Conservation (phyloP, 2,797 vertebrate species). For the Rhinophrynus dorsalis region DNA sequence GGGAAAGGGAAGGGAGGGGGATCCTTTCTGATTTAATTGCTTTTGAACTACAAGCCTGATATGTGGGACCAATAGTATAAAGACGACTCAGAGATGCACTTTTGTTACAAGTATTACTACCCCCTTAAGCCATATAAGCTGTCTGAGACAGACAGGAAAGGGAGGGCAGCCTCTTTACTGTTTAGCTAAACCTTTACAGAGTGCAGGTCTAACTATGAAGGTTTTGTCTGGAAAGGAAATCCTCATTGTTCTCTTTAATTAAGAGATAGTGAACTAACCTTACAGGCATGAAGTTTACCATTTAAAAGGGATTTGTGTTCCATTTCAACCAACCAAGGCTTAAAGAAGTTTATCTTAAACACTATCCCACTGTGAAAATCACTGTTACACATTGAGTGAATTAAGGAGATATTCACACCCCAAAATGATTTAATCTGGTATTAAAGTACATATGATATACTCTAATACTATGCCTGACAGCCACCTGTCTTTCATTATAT, state of each 20-base stretch:
- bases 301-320: constrained; percentile 27
- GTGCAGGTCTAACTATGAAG: constrained; percentile 23
- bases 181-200: constrained; percentile 28
- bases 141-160: constrained; percentile 21
- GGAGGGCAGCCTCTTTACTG: constrained; percentile 28
- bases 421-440: too few relatives aligned
- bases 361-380: constrained; percentile 19
- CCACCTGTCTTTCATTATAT: too few relatives aligned
- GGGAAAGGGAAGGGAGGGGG: too few relatives aligned
- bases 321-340: neutral
- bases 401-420: too few relatives aligned
- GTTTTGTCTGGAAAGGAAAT: constrained; percentile 29
- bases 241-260: constrained; percentile 41
- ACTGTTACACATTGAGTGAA: too few relatives aligned
- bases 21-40: too few relatives aligned
- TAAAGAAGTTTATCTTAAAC: constrained; percentile 1
- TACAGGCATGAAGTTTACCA: constrained; percentile 11
- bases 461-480: too few relatives aligned
- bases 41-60: too few relatives aligned
- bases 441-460: too few relatives aligned
- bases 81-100: too few relatives aligned
- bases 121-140: constrained; percentile 4
- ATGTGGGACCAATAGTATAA: too few relatives aligned
- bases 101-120: too few relatives aligned
- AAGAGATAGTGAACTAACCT: constrained; percentile 43